Base-by-base conservation (phyloP, 2,113 vertebrate species). In the Tauraco erythrolophus region DNA sequence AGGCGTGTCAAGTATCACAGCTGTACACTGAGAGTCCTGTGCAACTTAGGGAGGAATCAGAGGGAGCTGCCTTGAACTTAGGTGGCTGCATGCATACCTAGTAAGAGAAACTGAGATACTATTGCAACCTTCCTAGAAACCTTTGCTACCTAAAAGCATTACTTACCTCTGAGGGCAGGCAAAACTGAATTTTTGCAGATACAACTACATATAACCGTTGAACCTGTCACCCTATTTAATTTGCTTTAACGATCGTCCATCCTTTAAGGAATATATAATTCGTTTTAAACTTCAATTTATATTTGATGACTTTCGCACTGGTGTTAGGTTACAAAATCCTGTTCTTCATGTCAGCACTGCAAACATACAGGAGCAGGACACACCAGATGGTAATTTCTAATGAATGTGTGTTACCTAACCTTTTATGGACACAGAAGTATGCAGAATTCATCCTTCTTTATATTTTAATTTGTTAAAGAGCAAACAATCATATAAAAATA, bases 201-300 rank as follows among this genome's bases (percentile, higher is more conserved):
- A 56, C 10, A 54, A 79, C 25, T 9, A 37, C 19, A 5, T 8
- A 3, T 10, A 66, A 75, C 24, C 12, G 10, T 37, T 62, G 61
- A 75, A 66, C 6, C 3, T 25, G 10, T n/a, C 2, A 6, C 27
- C 27, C 22, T n/a, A 21, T 0, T 2, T 48, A 22, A 35, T 53
- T 76, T 57, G 27, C 19, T 83, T 41, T 85, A 70, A 64, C 0
- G 1, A 83, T 7, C 0, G 0, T 11, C 62, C 22, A 37, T 69
- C n/a, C 70, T 74, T 50, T 72, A 60, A 83, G 16, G 18, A 12
- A 28, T 6, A 19, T 7, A 64, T 8, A 76, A 65, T 57, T 57
- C 1, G 14, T n/a, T 21, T 79, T 28, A 61, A 57, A 79, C 5
- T 5, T 88, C 22, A 8, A 33, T 72, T 93, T 41, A n/a, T 41